Percentiles rank a stretch among this genome's conserved stretches.
Evolutionary conservation across 2,888 invertebrate species (phyloP).

Genomic region (Micoletzkya japonica): DNA sequence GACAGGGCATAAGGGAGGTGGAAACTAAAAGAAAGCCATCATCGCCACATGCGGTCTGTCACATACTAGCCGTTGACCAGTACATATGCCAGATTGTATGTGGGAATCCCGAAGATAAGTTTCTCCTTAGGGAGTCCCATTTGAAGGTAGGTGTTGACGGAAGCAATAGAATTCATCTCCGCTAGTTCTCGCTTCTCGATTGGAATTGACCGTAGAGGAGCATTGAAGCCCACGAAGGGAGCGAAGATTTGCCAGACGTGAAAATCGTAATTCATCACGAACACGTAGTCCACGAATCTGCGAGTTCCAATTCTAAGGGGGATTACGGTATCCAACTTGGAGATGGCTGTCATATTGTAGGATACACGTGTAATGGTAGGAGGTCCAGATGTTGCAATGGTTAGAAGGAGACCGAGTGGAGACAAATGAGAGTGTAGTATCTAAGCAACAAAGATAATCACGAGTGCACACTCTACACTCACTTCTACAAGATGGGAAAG

Average conservation of each 20-base stretch:
- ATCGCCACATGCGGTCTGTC: not conserved
- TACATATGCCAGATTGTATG: slow-evolving; percentile 81
- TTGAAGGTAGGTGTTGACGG: slow-evolving; percentile 77
- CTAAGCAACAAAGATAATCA: slow-evolving; percentile 33
- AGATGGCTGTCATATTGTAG: slow-evolving; percentile 79
- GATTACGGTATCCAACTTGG: slow-evolving; percentile 69
- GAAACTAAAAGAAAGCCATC: not conserved
- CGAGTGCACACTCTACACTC: not conserved
- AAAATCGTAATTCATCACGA: slow-evolving; percentile 89
- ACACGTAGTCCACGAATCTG: slow-evolving; percentile 80
- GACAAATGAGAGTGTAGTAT: slow-evolving; percentile 38
- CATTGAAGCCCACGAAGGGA: slow-evolving; percentile 71
- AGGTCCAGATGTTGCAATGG: slow-evolving; percentile 73
- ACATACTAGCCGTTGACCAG: slow-evolving; percentile 68
- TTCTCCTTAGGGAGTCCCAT: slow-evolving; percentile 79
- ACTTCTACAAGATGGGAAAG: slow-evolving; percentile 45
- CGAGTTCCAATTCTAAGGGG: not conserved
- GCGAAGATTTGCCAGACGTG: slow-evolving; percentile 73
- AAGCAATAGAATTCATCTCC: slow-evolving; percentile 68
- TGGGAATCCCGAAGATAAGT: slow-evolving; percentile 82
- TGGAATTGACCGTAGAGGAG: slow-evolving; percentile 74
- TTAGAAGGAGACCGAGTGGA: slow-evolving; percentile 37
- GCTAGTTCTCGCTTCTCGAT: slow-evolving; percentile 44
- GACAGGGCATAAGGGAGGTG: slow-evolving; percentile 7
- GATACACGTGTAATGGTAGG: slow-evolving; percentile 76